A percentile compares a stretch with the other conserved stretches of the same genome.
phyloP scores from a whole-genome alignment of 2,888 invertebrate genomes.

The Nasonovia ribisnigri region DNA sequence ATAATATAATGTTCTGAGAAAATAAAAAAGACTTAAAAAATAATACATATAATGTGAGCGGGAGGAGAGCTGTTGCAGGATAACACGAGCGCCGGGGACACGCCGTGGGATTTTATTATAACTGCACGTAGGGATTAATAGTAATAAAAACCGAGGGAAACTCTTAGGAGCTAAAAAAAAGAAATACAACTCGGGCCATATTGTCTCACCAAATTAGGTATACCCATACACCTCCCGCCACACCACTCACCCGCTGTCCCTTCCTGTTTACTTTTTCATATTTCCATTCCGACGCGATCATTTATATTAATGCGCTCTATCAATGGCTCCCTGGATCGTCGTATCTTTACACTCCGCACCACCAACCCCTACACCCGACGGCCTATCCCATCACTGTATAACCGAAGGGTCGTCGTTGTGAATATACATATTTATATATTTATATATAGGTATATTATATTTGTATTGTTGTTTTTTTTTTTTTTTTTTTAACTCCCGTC shows the following conservation, averaged over 20 bases:
- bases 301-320: slow-evolving; percentile 69
- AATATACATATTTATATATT: neutral
- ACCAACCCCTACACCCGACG: neutral
- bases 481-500: slow-evolving; percentile 9
- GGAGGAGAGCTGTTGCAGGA: slow-evolving; percentile 8
- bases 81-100: slow-evolving; percentile 42
- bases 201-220: slow-evolving; percentile 65
- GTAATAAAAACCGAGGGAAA: slow-evolving; percentile 65
- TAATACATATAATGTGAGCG: neutral
- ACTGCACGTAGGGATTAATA: slow-evolving; percentile 65
- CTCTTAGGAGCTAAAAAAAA: slow-evolving; percentile 48
- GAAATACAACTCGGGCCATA: slow-evolving; percentile 61
- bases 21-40: slow-evolving; percentile 56
- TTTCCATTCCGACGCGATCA: slow-evolving; percentile 69
- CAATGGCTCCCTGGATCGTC: slow-evolving; percentile 69
- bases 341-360: slow-evolving; percentile 66
- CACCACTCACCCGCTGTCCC: slow-evolving; percentile 55
- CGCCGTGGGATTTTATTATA: slow-evolving; percentile 63
- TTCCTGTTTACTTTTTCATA: slow-evolving; percentile 69
- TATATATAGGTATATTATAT: slow-evolving; percentile 1
- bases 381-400: neutral
- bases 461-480: slow-evolving; percentile 40
- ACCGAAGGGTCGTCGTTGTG: slow-evolving; percentile 52
- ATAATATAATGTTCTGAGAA: slow-evolving; percentile 47
- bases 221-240: slow-evolving; percentile 7